Evolutionary conservation across 2,797 vertebrate genomes (phyloP).

Genomic region (Hypotaenidia philippensis): DNA sequence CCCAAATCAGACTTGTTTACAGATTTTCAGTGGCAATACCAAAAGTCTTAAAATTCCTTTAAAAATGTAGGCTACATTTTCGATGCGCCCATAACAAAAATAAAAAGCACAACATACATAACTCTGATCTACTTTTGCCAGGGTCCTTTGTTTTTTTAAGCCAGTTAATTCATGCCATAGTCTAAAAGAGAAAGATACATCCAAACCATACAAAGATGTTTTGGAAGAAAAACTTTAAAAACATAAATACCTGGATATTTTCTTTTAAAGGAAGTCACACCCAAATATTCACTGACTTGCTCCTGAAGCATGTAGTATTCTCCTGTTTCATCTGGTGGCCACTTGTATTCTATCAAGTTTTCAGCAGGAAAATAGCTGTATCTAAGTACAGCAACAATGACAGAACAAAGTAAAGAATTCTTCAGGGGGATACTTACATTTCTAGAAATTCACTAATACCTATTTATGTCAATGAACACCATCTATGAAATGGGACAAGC

Average conservation of each 20-base stretch:
- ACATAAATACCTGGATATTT: slow-evolving; percentile 94
- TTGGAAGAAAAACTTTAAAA: background rate
- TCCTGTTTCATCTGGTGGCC: slow-evolving; percentile 96
- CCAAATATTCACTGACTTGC: slow-evolving; percentile 98
- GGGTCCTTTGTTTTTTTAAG: background rate
- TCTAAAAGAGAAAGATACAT: background rate
- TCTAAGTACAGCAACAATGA: slow-evolving; percentile 74
- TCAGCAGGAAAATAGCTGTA: slow-evolving; percentile 97
- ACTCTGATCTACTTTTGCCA: background rate
- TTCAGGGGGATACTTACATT: background rate
- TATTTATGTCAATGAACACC: background rate
- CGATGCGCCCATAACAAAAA: background rate
- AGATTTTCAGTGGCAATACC: background rate
- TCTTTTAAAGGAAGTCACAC: slow-evolving; percentile 97
- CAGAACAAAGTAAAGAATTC: background rate
- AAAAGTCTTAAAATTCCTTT: background rate
- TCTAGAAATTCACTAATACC: background rate
- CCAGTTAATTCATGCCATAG: background rate
- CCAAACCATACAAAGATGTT: background rate
- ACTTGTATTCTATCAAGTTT: slow-evolving; percentile 98
- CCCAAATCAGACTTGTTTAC: background rate
- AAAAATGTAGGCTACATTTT: background rate
- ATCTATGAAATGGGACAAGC: background rate
- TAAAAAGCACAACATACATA: background rate
- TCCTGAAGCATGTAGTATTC: slow-evolving; percentile 99